Evolutionary conservation across 2,888 invertebrate species (phyloP).

Genomic region (Andrena dorsata): DNA sequence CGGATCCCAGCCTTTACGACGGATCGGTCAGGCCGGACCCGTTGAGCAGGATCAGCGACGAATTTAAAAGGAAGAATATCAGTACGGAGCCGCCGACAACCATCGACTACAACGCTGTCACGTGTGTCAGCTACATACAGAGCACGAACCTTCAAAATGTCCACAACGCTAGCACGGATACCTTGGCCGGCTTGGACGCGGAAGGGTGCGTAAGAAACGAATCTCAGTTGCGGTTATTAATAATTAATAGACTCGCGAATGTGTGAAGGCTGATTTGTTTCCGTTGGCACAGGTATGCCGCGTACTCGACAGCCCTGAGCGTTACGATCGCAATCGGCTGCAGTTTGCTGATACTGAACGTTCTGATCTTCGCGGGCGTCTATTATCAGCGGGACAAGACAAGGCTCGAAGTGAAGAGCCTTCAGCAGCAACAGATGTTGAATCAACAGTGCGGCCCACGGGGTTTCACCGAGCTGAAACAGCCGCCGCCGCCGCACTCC

Average conservation of each 20-base stretch:
- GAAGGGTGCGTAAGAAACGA: slow-evolving; percentile 86
- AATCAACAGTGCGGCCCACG: slow-evolving; percentile 90
- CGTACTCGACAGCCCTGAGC: slow-evolving; percentile 95
- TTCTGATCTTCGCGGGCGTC: slow-evolving; percentile 96
- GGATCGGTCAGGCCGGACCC: slow-evolving; percentile 95
- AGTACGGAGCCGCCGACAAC: slow-evolving; percentile 89
- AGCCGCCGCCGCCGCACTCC: slow-evolving; percentile 89
- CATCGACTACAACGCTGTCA: slow-evolving; percentile 90
- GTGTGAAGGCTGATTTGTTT: background rate
- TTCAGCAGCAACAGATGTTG: slow-evolving; percentile 92
- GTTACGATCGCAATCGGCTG: slow-evolving; percentile 98
- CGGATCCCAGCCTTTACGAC: slow-evolving; percentile 95
- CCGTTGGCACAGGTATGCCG: slow-evolving; percentile 82
- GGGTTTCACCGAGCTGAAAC: slow-evolving; percentile 82
- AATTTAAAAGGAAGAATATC: slow-evolving; percentile 87
- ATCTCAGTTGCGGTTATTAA: background rate
- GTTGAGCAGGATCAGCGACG: slow-evolving; percentile 88
- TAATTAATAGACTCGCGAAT: background rate
- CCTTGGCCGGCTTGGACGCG: slow-evolving; percentile 92
- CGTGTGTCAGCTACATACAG: slow-evolving; percentile 89
- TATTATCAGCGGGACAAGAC: slow-evolving; percentile 96
- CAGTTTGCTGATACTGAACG: slow-evolving; percentile 95
- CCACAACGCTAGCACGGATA: slow-evolving; percentile 90
- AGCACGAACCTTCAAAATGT: slow-evolving; percentile 86
- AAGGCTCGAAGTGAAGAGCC: slow-evolving; percentile 91